phyloP scores from a whole-genome alignment of 2,113 vertebrate species.

The Bettongia penicillata region DNA sequence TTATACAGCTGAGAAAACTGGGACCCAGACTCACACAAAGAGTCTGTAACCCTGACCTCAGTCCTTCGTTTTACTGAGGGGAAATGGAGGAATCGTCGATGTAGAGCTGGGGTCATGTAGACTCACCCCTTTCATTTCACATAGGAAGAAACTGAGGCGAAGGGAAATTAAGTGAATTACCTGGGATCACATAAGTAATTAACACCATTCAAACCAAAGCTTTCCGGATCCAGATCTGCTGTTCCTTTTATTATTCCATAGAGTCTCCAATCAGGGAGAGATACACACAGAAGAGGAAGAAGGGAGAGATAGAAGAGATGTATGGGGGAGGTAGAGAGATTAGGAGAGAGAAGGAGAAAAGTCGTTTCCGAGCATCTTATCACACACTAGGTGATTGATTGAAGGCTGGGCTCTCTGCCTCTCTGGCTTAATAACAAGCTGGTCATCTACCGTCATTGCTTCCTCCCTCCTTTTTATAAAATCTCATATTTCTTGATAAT shows the following conservation, averaged over 20 bases:
- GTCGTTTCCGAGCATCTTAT: constrained; percentile 81
- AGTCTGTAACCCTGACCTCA: constrained; percentile 63
- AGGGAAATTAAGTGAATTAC: neutral
- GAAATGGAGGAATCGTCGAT: neutral
- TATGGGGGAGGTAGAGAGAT: neutral
- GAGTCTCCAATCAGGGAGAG: constrained; percentile 64
- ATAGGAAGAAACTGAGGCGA: neutral
- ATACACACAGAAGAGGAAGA: constrained; percentile 37
- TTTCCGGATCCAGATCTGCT: neutral
- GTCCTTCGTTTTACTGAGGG: neutral
- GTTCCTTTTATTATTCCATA: constrained; percentile 60
- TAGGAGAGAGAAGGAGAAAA: neutral
- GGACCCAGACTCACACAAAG: constrained; percentile 41
- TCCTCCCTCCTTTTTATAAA: constrained; percentile 74
- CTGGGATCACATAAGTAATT: neutral
- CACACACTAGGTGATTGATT: constrained; percentile 84
- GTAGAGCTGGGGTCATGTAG: neutral
- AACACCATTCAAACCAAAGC: neutral
- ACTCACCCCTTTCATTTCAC: neutral
- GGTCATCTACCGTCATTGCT: constrained; percentile 65
- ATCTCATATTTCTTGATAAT: constrained; percentile 83
- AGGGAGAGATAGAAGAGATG: neutral
- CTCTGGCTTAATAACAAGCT: constrained; percentile 79
- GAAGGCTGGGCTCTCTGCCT: constrained; percentile 77
- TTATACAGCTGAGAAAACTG: neutral